Conservation (phyloP, 2,113 vertebrate species). For the Apistogramma diplotaenia region DNA sequence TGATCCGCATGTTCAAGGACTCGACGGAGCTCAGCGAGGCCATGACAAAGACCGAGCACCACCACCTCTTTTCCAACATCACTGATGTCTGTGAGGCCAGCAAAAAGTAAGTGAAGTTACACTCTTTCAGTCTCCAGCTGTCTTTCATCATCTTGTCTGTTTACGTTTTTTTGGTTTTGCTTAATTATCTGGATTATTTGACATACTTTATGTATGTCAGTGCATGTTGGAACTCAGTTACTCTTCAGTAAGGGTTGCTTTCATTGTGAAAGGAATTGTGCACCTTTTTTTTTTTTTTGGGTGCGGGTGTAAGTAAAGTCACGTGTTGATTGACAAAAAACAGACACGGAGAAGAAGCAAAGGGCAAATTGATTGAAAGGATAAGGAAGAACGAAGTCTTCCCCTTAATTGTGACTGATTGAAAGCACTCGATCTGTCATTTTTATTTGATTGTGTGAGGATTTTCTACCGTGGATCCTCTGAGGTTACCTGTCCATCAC, state of each 20-base stretch:
- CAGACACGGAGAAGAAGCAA: background rate
- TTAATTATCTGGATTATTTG: constrained; percentile 10
- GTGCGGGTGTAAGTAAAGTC: background rate
- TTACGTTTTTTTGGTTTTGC: background rate
- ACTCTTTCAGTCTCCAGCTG: background rate
- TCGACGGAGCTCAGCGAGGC: constrained; percentile 86
- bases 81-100: constrained; percentile 90
- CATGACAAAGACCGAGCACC: constrained; percentile 94
- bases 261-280: background rate
- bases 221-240: background rate
- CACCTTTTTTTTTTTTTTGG: background rate
- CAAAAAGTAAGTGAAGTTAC: constrained; percentile 81
- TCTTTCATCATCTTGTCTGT: background rate
- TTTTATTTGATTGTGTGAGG: background rate
- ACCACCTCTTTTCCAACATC: constrained; percentile 99
- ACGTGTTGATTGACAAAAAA: background rate
- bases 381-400: background rate
- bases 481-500: background rate
- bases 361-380: background rate
- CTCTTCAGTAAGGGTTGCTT: background rate
- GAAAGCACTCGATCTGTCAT: background rate
- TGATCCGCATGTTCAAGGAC: constrained; percentile 94
- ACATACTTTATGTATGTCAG: background rate
- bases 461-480: background rate
- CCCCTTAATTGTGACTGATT: background rate